Conservation (phyloP, 2,797 vertebrate genomes). For the Loriculus beryllinus region DNA sequence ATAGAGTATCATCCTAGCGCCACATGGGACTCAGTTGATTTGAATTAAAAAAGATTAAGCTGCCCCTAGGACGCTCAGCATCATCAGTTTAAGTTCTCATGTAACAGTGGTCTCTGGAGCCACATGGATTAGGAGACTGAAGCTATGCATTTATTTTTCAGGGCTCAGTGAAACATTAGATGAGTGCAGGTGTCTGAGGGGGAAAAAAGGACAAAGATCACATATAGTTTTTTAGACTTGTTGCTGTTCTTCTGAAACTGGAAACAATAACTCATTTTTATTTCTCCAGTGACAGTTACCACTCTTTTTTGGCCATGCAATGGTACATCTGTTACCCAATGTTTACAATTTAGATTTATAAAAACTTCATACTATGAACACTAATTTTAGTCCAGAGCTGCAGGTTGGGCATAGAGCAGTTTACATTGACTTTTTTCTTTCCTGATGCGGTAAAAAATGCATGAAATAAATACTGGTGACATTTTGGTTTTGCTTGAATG, state of each 20-base stretch:
- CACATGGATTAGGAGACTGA: constrained; percentile 99
- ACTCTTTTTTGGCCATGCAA: constrained; percentile 79
- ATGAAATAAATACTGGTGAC: constrained; percentile 72
- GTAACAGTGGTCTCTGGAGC: constrained; percentile 96
- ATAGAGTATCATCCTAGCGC: constrained; percentile 97
- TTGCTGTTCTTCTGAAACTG: constrained; percentile 87
- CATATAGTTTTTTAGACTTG: constrained; percentile 78
- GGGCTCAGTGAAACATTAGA: constrained; percentile 93
- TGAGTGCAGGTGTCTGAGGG: constrained; percentile 95
- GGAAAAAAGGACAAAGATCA: constrained; percentile 78
- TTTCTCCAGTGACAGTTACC: constrained; percentile 84
- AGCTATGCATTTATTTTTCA: constrained; percentile 98
- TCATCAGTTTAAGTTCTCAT: constrained; percentile 92
- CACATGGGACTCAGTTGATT: constrained; percentile 93
- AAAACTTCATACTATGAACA: constrained; percentile 64
- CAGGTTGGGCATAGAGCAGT: constrained; percentile 39
- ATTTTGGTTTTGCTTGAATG: constrained; percentile 74
- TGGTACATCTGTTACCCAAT: constrained; percentile 80
- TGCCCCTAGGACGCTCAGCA: constrained; percentile 86
- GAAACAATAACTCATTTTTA: constrained; percentile 91
- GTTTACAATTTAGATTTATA: constrained; percentile 77
- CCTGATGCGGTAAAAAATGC: constrained; percentile 65
- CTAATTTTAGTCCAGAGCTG: constrained; percentile 16
- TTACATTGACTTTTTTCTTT: constrained; percentile 50
- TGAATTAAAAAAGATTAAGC: constrained; percentile 95